Base-by-base conservation (phyloP, 2,797 vertebrate genomes). In the Myotis myotis region DNA sequence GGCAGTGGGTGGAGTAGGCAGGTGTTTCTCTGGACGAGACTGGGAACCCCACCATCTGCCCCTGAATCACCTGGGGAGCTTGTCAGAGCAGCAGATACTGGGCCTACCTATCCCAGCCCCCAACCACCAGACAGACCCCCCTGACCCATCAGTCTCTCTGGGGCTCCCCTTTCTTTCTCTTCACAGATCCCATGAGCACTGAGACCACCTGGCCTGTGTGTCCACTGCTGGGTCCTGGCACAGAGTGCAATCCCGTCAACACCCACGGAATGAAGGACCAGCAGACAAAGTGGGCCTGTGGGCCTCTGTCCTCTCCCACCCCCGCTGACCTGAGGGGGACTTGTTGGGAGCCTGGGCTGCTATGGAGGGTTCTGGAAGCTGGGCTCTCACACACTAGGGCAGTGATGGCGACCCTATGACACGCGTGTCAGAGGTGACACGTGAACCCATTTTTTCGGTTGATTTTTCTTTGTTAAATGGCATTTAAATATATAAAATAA, bases 261-360 rank as follows among this genome's bases (percentile, higher is more conserved):
- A 47, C 51, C 33, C 75, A 41, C 74, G 12, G 53, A 53, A 13
- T 5, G 11, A 55, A 88, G 79, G 23, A 3, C 38, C 2, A 11
- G 5, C 3, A 10, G 64, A 13, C 5, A 3, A 51, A n/a, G 28
- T 5, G 3, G 19, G 3, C 28, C 68, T 0, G 0, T 17, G 30
- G 36, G 36, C 75, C n/a, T 70, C 47, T 71, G 15, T 30, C 8
- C 16, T 41, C 51, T 85, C 53, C 36, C 2, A 6, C 16, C 66
- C 8, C 6, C 28, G 30, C 20, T 51, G 55, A 53, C 68, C 20
- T 53, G 33, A 30, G 0, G 0, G 20, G 55, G 60, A 41, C 80
- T 79, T 57, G 23, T 49, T 51, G n/a, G 33, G 55, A 47, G 60
- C 38, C 49, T 62, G 38, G 25, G 74, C 20, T 57, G 87, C 78